These are phyloP conservation scores for Oikopleura dioica DNA, from an alignment of 23 tunicate genomes.

Conservation along the genomic window DNA sequence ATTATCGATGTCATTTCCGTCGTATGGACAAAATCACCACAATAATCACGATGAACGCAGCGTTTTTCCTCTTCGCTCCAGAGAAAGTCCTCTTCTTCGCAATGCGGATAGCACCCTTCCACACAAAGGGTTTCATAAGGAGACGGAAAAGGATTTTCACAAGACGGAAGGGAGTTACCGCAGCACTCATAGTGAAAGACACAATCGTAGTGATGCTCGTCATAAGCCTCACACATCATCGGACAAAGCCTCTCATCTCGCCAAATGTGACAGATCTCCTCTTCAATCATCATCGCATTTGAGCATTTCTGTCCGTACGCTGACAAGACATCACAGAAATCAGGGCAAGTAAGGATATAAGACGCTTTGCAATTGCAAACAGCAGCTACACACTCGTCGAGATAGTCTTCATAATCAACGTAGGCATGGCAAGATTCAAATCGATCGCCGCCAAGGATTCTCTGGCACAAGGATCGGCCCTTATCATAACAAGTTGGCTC, in stretches of 20 bases:
- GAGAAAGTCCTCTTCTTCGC: not conserved
- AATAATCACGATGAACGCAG: too few relatives aligned
- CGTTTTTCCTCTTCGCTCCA: too few relatives aligned
- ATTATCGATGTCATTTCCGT: too few relatives aligned
- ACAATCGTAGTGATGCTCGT: not conserved
- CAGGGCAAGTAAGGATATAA: not conserved
- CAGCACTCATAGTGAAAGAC: slow-evolving; percentile 3
- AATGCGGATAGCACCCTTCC: slow-evolving; percentile 1
- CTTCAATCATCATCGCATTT: not conserved
- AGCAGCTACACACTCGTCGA: not conserved
- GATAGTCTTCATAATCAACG: not conserved
- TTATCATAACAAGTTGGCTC: too few relatives aligned
- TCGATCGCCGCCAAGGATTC: not conserved
- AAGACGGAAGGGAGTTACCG: not conserved
- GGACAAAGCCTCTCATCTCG: slow-evolving; percentile 1
- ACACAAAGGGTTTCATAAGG: not conserved
- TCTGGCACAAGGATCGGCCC: too few relatives aligned
- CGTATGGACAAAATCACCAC: too few relatives aligned
- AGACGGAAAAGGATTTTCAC: not conserved
- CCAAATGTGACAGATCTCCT: not conserved
- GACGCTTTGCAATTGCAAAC: not conserved
- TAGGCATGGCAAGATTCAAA: slow-evolving; percentile 1
- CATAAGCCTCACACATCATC: not conserved
- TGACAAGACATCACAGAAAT: not conserved
- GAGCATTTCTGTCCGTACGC: not conserved